phyloP scores from a whole-genome alignment of 2,113 vertebrate species.

The Neotragus moschatus region DNA sequence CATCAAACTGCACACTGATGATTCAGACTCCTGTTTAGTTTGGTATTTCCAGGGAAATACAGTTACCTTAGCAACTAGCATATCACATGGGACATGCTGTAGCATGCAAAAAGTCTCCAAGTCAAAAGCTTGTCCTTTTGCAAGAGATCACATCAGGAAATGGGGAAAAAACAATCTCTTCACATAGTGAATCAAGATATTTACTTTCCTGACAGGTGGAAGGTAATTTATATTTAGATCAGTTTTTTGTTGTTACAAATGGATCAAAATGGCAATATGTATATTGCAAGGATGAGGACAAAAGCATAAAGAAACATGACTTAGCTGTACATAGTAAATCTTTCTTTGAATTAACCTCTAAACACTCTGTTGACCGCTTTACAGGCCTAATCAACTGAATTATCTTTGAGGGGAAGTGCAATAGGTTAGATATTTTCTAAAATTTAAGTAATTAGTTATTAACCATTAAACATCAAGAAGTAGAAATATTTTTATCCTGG shows the following conservation, averaged over 20 bases:
- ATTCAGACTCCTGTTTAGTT: slow-evolving; percentile 61
- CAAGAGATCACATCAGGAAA: slow-evolving; percentile 29
- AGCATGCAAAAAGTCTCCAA: slow-evolving; percentile 26
- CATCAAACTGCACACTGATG: slow-evolving; percentile 51
- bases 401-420: background rate
- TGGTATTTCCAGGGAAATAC: slow-evolving; percentile 65
- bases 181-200: background rate
- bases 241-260: background rate
- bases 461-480: background rate
- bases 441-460: background rate
- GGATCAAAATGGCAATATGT: background rate
- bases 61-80: slow-evolving; percentile 71
- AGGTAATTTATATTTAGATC: slow-evolving; percentile 29
- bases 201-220: background rate
- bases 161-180: slow-evolving; percentile 8
- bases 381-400: background rate
- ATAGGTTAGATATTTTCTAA: background rate
- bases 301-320: background rate
- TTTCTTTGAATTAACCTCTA: background rate
- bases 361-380: background rate
- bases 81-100: slow-evolving; percentile 2
- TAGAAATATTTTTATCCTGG: background rate
- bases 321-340: background rate
- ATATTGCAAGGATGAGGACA: background rate
- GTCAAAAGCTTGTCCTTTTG: slow-evolving; percentile 26